A percentile compares a stretch with the other conserved stretches of the same genome.
Conservation (phyloP, 1,140 invertebrate species). For the Anastatus disparis region DNA sequence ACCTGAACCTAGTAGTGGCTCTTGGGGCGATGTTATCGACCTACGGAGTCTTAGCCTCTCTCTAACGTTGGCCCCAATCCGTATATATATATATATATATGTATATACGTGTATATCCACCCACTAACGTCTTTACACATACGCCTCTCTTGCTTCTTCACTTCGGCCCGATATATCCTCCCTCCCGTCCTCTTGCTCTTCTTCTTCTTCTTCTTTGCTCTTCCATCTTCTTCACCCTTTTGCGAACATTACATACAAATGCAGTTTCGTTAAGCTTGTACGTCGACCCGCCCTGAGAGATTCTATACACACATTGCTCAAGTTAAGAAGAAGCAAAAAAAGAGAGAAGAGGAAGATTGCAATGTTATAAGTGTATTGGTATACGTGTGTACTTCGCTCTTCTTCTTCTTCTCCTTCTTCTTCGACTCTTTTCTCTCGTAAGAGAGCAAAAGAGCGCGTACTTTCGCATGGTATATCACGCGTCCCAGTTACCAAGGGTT, state of each 20-base stretch:
- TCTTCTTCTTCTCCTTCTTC: conserved; percentile 12
- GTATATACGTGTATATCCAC: too few species aligned
- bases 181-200: neutral
- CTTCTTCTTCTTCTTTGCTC: too few species aligned
- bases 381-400: conserved; percentile 7
- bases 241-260: neutral
- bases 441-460: too few species aligned
- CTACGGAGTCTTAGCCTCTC: conserved; percentile 50
- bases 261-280: neutral
- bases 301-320: too few species aligned
- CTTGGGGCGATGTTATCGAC: conserved; percentile 54
- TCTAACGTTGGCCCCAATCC: conserved; percentile 43
- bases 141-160: conserved; percentile 19
- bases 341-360: neutral
- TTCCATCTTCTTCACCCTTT: too few species aligned
- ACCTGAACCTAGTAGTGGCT: conserved; percentile 53
- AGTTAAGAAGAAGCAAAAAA: neutral
- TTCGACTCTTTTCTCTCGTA: too few species aligned
- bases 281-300: neutral
- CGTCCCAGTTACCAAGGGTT: conserved; percentile 44
- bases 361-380: neutral
- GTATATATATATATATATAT: conserved; percentile 32
- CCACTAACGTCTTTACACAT: neutral
- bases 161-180: conserved; percentile 7
- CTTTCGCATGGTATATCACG: conserved; percentile 36